Conservation (phyloP, 2,113 vertebrate genomes). For the Oostethus manadensis region DNA sequence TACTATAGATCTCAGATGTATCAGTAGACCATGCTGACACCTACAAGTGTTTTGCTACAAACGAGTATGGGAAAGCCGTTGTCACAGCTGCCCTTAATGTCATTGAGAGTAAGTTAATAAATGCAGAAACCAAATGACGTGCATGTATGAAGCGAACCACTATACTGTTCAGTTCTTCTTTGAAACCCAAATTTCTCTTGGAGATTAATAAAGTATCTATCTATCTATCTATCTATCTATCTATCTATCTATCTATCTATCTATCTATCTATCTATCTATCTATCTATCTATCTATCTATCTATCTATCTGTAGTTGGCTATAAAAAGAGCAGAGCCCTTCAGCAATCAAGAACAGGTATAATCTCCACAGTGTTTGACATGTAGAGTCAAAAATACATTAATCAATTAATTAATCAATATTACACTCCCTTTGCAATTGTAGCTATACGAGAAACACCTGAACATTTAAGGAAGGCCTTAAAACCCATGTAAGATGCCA, state of each 20-base stretch:
- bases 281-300: too few species aligned
- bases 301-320: constrained; percentile 72
- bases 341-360: constrained; percentile 65
- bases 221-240: too few species aligned
- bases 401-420: too few species aligned
- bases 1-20: constrained; percentile 74
- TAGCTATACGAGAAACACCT: constrained; percentile 54
- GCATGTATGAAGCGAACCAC: not conserved
- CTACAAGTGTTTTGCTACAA: constrained; percentile 79
- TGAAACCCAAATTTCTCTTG: too few species aligned
- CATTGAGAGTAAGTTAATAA: constrained; percentile 74
- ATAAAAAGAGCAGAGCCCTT: constrained; percentile 75
- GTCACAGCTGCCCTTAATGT: constrained; percentile 78
- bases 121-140: not conserved
- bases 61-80: constrained; percentile 78
- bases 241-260: too few species aligned
- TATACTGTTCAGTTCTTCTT: not conserved
- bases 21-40: constrained; percentile 70
- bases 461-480: constrained; percentile 65
- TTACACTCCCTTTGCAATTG: constrained; percentile 10
- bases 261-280: too few species aligned
- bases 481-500: constrained; percentile 38
- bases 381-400: not conserved
- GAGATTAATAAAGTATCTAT: too few species aligned
- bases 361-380: not conserved